Conservation (phyloP, 2,888 invertebrate genomes). For the Tetramorium bicarinatum region DNA sequence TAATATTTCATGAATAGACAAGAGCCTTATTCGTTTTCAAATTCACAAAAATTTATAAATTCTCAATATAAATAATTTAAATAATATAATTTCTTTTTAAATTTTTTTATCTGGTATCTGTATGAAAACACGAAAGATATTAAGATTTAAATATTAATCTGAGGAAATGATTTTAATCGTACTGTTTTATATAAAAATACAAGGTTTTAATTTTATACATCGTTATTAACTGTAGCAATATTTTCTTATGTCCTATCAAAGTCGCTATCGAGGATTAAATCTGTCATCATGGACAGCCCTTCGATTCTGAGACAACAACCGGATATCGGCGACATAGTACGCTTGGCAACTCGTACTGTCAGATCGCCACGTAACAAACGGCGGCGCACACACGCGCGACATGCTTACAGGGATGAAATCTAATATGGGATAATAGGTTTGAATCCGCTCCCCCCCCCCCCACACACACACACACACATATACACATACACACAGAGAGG, state of each 20-base stretch:
- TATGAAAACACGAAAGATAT: not conserved
- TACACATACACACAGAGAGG: too few relatives aligned
- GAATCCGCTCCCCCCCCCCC: conserved; percentile 12
- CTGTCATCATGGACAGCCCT: not conserved
- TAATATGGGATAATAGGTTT: conserved; percentile 47
- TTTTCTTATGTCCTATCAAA: not conserved
- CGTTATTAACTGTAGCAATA: conserved; percentile 9
- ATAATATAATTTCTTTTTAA: not conserved
- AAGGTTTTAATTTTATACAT: not conserved
- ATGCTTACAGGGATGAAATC: conserved; percentile 41
- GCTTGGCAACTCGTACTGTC: conserved; percentile 22
- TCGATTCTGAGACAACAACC: conserved; percentile 7
- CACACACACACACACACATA: not conserved
- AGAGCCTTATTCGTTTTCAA: not conserved
- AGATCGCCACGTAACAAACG: conserved; percentile 37
- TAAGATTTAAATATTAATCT: not conserved
- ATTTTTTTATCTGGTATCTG: not conserved
- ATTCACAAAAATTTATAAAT: not conserved
- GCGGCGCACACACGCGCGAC: conserved; percentile 38
- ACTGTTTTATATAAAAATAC: not conserved
- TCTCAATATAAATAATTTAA: not conserved
- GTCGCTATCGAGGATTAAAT: not conserved
- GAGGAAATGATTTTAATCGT: not conserved
- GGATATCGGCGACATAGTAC: conserved; percentile 26
- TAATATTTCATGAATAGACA: not conserved